phyloP scores from a whole-genome alignment of 2,888 invertebrate species.

The Sthenelais limicola region DNA sequence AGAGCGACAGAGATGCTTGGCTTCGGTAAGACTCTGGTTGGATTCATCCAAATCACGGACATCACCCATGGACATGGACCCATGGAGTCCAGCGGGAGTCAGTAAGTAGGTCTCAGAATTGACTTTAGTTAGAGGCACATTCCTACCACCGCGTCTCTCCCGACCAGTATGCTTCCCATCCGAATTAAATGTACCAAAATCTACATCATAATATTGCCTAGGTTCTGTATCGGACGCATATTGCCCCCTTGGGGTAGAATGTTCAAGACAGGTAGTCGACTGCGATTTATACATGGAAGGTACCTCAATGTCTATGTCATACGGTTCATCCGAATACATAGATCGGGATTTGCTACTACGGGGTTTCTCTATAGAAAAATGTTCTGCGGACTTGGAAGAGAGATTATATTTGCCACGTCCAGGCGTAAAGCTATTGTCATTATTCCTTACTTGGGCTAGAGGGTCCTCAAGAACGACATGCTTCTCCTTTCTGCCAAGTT shows the following conservation, averaged over 20 bases:
- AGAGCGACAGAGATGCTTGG: constrained; percentile 24
- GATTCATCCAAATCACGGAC: constrained; percentile 17
- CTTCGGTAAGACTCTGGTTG: constrained; percentile 19
- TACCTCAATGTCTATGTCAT: constrained; percentile 18
- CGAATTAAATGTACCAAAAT: not conserved
- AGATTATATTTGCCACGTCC: constrained; percentile 1
- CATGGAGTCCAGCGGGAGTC: constrained; percentile 1
- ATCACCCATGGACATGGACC: constrained; percentile 38
- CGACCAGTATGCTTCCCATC: not conserved
- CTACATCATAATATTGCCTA: constrained; percentile 21
- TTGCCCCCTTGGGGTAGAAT: constrained; percentile 22
- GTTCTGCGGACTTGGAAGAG: constrained; percentile 21
- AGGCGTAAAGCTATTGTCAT: not conserved
- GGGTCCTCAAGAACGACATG: too few relatives aligned
- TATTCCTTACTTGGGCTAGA: too few relatives aligned
- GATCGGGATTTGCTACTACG: not conserved
- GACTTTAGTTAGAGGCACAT: not conserved
- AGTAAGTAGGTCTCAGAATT: constrained; percentile 28
- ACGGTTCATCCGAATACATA: not conserved
- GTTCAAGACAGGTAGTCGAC: constrained; percentile 10
- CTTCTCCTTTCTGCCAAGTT: not conserved
- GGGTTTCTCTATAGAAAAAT: constrained; percentile 29
- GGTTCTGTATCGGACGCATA: constrained; percentile 11
- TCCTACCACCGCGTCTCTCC: not conserved
- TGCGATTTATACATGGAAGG: constrained; percentile 18